Base-by-base conservation (phyloP, 2,888 invertebrate species). In the Rhorus exstirpatorius region DNA sequence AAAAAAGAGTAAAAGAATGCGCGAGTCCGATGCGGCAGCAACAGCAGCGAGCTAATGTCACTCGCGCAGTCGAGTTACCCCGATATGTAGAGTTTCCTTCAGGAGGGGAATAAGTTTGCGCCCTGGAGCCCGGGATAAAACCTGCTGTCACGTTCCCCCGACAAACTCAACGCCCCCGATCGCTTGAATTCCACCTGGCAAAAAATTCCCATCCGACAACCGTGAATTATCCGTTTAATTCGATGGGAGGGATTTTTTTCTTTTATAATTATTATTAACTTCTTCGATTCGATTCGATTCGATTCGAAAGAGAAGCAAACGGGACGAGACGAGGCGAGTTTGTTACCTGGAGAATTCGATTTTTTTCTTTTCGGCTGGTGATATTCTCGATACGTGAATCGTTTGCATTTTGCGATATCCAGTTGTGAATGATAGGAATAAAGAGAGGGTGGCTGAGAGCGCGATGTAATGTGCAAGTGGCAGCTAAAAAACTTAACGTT, bases 201-300 rank as follows among this genome's bases (percentile, higher is more conserved):
- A 72, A 75, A 63, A 74, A 61, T 75, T 61, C 55, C 55, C 55
- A 58, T 41, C 63, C 70, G 81, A 78, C 81, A 78, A 24, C 49
- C 81, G 75, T 75, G 81, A 70, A 82, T 75, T 70, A 70, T 82
- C 78, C 78, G 78, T 78, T 74, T 78, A 75, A 75, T 78, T 78
- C 70, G 58, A 46, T 63, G 68, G 17, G 65, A 53, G 41, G 31
- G 31, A n/a, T 67, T 31, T 46, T 41, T 63, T 44, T 24, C n/a
- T 44, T 31, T 71, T 35, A 58, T 53, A 38, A 55, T 65, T 65
- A 51, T 46, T 21, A 72, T 60, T 21, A 35, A 44, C 35, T 44
- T 74, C 31, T 46, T 65, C 19, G 19, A 41, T 61, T 65, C 17
- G n/a, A n/a, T n/a, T n/a, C n/a, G n/a, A n/a, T n/a, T n/a, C n/a